Conservation (phyloP, 2,113 vertebrate species). For the Crocuta crocuta region DNA sequence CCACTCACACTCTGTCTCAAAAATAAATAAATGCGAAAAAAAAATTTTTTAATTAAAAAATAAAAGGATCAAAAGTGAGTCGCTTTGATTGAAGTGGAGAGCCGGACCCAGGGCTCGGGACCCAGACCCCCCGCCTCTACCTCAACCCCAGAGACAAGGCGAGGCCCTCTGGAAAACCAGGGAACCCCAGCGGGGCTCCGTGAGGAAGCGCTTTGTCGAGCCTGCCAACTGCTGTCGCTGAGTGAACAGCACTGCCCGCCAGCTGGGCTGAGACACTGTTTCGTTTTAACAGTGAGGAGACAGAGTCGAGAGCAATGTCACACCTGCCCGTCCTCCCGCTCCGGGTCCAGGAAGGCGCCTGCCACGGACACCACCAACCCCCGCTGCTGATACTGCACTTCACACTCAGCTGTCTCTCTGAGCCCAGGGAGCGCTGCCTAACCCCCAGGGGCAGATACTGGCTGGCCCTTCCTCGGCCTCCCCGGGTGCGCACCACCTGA, state of each 20-base stretch:
- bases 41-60: too few relatives aligned
- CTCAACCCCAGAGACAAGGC: not conserved
- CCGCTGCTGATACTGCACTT: not conserved
- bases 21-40: too few relatives aligned
- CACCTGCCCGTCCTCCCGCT: not conserved
- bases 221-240: not conserved
- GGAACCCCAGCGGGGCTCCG: not conserved
- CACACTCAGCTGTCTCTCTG: not conserved
- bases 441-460: not conserved
- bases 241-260: too few relatives aligned
- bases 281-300: not conserved
- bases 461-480: not conserved
- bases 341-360: not conserved
- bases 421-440: not conserved
- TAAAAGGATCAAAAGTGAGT: not conserved
- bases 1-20: too few relatives aligned
- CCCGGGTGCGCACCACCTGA: not conserved
- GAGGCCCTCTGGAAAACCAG: not conserved
- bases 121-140: not conserved
- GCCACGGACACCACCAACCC: fast-evolving
- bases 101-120: not conserved
- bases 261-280: not conserved
- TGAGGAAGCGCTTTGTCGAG: not conserved
- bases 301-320: not conserved
- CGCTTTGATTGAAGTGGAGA: not conserved